A percentile compares a stretch with the other conserved stretches of the same genome.
phyloP scores from a whole-genome alignment of 2,888 invertebrate species.

The Parnassius apollo region DNA sequence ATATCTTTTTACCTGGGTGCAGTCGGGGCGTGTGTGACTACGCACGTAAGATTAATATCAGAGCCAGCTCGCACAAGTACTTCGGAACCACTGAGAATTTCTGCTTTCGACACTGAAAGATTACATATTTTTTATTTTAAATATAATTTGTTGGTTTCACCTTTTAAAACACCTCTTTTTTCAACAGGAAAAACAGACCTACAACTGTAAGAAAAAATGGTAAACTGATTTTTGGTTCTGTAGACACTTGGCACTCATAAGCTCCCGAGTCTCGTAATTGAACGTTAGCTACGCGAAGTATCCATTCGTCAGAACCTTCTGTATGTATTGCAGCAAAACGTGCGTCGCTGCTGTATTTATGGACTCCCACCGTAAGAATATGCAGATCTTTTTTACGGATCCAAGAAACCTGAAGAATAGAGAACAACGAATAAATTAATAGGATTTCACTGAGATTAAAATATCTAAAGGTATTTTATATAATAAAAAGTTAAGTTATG shows the following conservation, averaged over 20 bases:
- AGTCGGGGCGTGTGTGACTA: constrained; percentile 90
- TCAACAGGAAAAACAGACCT: constrained; percentile 75
- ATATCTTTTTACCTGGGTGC: constrained; percentile 83
- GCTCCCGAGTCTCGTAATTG: constrained; percentile 91
- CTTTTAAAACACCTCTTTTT: no score
- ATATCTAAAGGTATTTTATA: no score
- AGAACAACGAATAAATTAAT: no score
- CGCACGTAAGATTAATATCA: constrained; percentile 94
- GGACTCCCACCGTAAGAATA: constrained; percentile 84
- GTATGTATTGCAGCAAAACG: constrained; percentile 85
- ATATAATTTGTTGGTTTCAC: no score
- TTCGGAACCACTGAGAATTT: constrained; percentile 92
- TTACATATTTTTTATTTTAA: no score
- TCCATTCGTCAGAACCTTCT: constrained; percentile 84
- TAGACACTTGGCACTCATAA: constrained; percentile 96
- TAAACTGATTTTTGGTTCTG: constrained; percentile 93
- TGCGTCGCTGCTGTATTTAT: constrained; percentile 85
- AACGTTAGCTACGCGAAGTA: constrained; percentile 79
- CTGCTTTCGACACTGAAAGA: constrained; percentile 91
- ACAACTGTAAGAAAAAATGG: constrained; percentile 89
- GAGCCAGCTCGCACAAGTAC: constrained; percentile 93
- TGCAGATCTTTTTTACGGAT: constrained; percentile 92
- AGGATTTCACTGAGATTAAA: no score
- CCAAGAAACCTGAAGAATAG: constrained; percentile 88
- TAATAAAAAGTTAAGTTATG: no score